Percentiles rank a stretch among this genome's conserved stretches.
These are phyloP conservation scores for Lacanobia oleracea DNA, from an alignment of 2,888 invertebrate species.

Conservation along the genomic window DNA sequence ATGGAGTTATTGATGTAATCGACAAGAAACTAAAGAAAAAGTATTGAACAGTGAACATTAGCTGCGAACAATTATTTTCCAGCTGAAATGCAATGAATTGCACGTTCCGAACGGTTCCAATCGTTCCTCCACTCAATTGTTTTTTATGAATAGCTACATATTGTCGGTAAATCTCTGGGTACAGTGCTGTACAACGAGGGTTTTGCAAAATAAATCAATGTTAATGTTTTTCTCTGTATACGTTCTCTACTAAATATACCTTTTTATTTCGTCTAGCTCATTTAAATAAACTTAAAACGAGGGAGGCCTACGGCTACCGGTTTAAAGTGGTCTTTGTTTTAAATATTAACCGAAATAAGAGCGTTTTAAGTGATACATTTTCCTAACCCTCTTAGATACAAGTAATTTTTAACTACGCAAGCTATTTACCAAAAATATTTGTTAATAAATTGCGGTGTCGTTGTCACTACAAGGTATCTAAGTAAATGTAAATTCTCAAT, in stretches of 20 bases:
- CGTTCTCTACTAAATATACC: constrained; percentile 24
- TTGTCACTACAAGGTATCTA: constrained; percentile 58
- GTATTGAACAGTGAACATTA: constrained; percentile 65
- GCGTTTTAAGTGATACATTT: constrained; percentile 22
- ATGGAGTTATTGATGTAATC: constrained; percentile 51
- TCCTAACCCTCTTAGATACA: constrained; percentile 1
- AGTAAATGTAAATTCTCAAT: constrained; percentile 76
- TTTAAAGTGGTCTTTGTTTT: constrained; percentile 33
- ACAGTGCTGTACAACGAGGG: constrained; percentile 53
- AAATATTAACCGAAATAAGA: constrained; percentile 43
- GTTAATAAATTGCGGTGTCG: constrained; percentile 55
- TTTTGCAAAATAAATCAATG: constrained; percentile 63
- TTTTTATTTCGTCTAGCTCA: constrained; percentile 31
- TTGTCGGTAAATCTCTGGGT: constrained; percentile 44
- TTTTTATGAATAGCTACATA: constrained; percentile 64
- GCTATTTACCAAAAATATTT: constrained; percentile 41
- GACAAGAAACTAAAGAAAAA: constrained; percentile 60
- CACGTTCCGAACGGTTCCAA: constrained; percentile 60
- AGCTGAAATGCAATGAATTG: constrained; percentile 68
- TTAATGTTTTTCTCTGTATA: constrained; percentile 55
- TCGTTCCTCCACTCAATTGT: constrained; percentile 58
- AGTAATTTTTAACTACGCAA: constrained; percentile 22
- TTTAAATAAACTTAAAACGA: constrained; percentile 35
- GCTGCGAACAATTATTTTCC: constrained; percentile 70
- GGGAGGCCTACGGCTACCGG: constrained; percentile 11